phyloP scores from a whole-genome alignment of 92 coral and sea anemone species.

The Virgularia gustaviana region DNA sequence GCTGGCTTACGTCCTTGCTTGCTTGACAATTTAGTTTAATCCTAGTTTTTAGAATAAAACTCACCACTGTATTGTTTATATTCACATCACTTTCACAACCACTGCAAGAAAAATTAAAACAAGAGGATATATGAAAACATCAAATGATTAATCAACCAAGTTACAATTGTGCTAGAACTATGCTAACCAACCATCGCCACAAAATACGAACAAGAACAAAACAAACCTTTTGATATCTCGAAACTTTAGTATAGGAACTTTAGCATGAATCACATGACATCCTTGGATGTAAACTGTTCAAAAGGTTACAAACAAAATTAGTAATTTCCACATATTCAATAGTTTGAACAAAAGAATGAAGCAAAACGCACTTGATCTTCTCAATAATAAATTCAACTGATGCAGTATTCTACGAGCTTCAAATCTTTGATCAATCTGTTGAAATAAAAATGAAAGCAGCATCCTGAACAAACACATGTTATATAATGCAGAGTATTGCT shows the following conservation, averaged over 20 bases:
- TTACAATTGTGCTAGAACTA: no score
- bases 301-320: background rate
- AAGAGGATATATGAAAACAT: no score
- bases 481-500: no score
- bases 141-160: no score
- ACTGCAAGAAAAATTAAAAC: slow-evolving; percentile 52
- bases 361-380: slow-evolving; percentile 40
- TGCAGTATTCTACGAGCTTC: slow-evolving; percentile 63
- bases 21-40: background rate
- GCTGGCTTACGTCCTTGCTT: background rate
- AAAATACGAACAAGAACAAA: background rate
- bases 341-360: no score
- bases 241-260: slow-evolving; percentile 85
- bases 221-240: slow-evolving; percentile 65
- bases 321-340: no score
- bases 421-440: slow-evolving; percentile 63
- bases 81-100: slow-evolving; percentile 94
- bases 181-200: background rate
- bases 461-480: background rate
- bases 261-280: slow-evolving; percentile 74
- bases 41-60: slow-evolving; percentile 15
- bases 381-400: slow-evolving; percentile 40
- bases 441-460: background rate
- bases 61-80: slow-evolving; percentile 87
- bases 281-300: slow-evolving; percentile 59